Conservation (phyloP, 1,140 invertebrate genomes). For the Drosophila miranda region DNA sequence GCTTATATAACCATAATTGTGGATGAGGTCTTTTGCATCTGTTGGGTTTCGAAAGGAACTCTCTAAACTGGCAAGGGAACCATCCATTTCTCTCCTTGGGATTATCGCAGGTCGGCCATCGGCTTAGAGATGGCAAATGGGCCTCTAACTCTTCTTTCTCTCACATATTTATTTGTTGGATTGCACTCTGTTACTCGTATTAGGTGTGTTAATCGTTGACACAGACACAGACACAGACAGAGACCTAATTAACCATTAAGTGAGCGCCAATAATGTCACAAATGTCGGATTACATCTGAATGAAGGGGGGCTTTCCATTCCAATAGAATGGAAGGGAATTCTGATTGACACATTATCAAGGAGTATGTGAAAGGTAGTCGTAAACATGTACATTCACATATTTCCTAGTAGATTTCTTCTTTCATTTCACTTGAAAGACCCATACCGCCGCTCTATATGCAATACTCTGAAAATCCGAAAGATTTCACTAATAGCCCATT, state of each 20-base stretch:
- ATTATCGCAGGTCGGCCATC: conserved; percentile 56
- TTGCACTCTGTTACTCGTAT: conserved; percentile 51
- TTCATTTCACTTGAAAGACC: neutral
- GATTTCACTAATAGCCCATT: conserved; percentile 53
- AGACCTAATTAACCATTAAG: conserved; percentile 73
- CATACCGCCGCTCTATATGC: conserved; percentile 18
- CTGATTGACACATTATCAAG: conserved; percentile 2
- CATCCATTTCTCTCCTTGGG: conserved; percentile 2
- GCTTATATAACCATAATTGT: conserved; percentile 69
- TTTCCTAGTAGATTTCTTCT: neutral
- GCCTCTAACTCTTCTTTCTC: conserved; percentile 19
- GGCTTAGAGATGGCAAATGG: conserved; percentile 41
- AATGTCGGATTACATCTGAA: conserved; percentile 64
- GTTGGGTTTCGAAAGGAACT: conserved; percentile 54
- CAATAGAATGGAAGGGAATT: conserved; percentile 3
- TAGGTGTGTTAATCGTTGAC: conserved; percentile 76
- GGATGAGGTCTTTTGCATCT: conserved; percentile 57
- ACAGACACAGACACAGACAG: conserved; percentile 74
- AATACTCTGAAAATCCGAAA: conserved; percentile 33
- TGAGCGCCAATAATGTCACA: conserved; percentile 74
- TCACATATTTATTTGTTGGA: conserved; percentile 25
- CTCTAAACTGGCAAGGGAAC: conserved; percentile 7
- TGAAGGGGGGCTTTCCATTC: conserved; percentile 14
- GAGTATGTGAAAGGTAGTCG: conserved; percentile 10
- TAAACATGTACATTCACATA: neutral